Evolutionary conservation across 1,140 invertebrate genomes (phyloP).

Genomic region (Aplysia californica): DNA sequence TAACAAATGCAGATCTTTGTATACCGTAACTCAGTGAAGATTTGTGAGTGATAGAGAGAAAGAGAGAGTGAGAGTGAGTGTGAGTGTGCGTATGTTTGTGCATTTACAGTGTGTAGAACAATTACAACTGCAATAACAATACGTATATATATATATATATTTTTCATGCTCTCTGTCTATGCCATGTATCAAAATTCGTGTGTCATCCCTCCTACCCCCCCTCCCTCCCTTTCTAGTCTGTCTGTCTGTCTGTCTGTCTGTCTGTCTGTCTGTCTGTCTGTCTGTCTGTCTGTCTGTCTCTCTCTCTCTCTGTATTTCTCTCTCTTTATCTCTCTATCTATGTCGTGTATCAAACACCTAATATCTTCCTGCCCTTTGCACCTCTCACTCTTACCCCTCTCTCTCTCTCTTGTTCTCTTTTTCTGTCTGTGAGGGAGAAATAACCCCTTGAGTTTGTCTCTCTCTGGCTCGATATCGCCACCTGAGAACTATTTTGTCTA

Average conservation of each 20-base stretch:
- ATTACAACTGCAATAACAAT: not conserved
- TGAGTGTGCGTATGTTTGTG: not conserved
- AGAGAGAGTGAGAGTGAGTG: not conserved
- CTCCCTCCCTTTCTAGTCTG: not conserved
- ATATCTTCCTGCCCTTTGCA: no score
- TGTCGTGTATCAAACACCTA: no score
- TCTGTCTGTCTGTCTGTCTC: not conserved
- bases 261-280: not conserved
- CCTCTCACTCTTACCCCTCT: no score
- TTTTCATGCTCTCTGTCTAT: not conserved
- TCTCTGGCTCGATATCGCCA: no score
- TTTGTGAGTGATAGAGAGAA: no score
- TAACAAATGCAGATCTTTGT: no score
- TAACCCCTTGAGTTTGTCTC: no score
- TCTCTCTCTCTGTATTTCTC: conserved; percentile 21
- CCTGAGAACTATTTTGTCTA: no score
- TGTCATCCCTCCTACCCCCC: not conserved
- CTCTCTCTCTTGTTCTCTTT: no score
- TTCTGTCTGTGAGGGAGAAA: no score
- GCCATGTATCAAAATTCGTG: no score
- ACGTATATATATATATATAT: not conserved
- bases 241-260: not conserved
- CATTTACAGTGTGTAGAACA: not conserved
- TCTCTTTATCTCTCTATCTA: conserved; percentile 3
- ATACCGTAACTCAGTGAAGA: no score